These are phyloP conservation scores for Mus pahari DNA, from an alignment of 2,113 vertebrate species.

Conservation along the genomic window DNA sequence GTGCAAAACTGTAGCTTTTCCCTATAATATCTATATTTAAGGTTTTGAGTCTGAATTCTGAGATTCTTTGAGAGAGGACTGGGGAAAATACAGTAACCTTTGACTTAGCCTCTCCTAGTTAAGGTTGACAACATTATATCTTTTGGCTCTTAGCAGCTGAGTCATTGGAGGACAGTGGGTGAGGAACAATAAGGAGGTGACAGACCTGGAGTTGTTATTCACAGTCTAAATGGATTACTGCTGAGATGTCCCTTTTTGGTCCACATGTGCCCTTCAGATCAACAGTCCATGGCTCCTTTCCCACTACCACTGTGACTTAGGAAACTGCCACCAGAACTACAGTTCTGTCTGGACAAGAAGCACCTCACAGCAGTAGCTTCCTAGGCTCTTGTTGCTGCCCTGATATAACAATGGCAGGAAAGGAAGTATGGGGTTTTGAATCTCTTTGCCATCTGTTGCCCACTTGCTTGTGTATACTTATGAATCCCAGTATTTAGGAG, in stretches of 20 bases:
- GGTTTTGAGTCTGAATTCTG: background rate
- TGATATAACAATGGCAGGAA: background rate
- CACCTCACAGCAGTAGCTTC: background rate
- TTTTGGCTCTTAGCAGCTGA: background rate
- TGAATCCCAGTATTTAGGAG: background rate
- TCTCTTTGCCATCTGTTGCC: conserved; percentile 9
- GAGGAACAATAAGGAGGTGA: background rate
- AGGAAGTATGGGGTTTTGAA: conserved; percentile 12
- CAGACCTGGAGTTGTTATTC: background rate
- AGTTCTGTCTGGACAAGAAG: background rate
- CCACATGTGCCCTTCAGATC: background rate
- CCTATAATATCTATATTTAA: conserved; percentile 10
- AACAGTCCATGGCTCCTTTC: conserved; percentile 23
- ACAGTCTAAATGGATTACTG: background rate
- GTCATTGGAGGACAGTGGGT: background rate
- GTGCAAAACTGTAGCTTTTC: conserved; percentile 39
- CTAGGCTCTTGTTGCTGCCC: background rate
- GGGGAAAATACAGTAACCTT: background rate
- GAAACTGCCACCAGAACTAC: background rate
- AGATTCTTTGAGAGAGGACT: background rate
- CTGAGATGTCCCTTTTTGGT: background rate
- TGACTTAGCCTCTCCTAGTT: background rate
- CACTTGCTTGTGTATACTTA: background rate
- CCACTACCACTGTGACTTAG: background rate
- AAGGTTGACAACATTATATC: background rate